phyloP scores from a whole-genome alignment of 92 coral and sea anemone species.

The Parazoanthus darwini region DNA sequence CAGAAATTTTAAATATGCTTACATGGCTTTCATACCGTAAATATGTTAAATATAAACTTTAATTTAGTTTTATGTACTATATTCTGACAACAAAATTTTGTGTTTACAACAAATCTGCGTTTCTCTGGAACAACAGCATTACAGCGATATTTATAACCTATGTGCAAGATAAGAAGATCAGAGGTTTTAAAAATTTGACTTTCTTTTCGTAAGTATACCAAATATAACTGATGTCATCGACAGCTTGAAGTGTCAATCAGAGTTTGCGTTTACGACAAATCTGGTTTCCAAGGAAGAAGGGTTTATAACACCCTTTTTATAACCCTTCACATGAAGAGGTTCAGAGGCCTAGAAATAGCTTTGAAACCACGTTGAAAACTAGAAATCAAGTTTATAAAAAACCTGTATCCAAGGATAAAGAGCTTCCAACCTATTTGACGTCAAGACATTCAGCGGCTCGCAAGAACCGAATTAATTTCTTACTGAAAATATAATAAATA shows the following conservation, averaged over 20 bases:
- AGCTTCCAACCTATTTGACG: not conserved
- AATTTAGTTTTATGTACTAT: too few species aligned
- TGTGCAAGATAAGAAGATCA: too few species aligned
- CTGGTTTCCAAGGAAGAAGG: not conserved
- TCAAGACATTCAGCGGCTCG: too few species aligned
- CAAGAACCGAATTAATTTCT: too few species aligned
- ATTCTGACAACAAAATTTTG: not conserved
- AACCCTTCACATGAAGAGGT: not conserved
- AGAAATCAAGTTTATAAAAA: not conserved
- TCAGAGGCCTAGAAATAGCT: too few species aligned
- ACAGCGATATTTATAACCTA: not conserved
- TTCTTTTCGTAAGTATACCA: not conserved
- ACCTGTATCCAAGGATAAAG: not conserved
- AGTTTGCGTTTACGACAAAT: not conserved
- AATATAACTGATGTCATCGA: not conserved
- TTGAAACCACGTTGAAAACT: too few species aligned
- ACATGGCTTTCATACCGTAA: too few species aligned
- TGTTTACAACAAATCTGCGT: not conserved
- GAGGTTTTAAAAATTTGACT: not conserved
- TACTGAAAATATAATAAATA: too few species aligned
- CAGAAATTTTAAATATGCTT: not conserved
- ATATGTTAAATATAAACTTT: too few species aligned
- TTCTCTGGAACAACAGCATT: not conserved
- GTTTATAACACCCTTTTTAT: not conserved
- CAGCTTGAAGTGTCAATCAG: not conserved